These are phyloP conservation scores for Actinopyga echinites DNA, from an alignment of 53 echinoderm and acorn worm genomes.

Conservation along the genomic window DNA sequence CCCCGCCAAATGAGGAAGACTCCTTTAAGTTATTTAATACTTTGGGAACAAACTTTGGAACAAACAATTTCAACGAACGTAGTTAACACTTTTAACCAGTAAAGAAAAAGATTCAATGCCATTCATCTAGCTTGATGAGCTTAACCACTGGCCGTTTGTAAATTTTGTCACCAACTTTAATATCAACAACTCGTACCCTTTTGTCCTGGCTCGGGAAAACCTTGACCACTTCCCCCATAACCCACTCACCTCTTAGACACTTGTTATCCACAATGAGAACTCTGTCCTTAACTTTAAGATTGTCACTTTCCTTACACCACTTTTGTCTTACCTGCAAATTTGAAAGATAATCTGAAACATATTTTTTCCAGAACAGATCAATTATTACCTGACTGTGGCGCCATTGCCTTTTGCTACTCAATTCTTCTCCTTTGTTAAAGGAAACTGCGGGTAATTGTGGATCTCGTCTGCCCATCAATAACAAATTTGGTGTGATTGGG, in stretches of 20 bases:
- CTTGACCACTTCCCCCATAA: constrained; percentile 1
- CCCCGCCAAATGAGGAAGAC: too few relatives aligned
- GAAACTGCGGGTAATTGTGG: constrained; percentile 14
- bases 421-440: not conserved
- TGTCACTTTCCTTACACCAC: not conserved
- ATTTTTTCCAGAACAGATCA: constrained; percentile 50
- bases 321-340: constrained; percentile 16
- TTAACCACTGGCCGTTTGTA: constrained; percentile 23
- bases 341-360: constrained; percentile 27
- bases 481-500: constrained; percentile 49
- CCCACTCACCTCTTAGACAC: constrained; percentile 12
- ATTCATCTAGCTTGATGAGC: constrained; percentile 15
- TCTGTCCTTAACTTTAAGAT: not conserved
- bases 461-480: constrained; percentile 57
- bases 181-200: constrained; percentile 23
- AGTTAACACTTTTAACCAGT: too few relatives aligned
- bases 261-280: constrained; percentile 9
- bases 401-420: constrained; percentile 41
- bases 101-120: too few relatives aligned
- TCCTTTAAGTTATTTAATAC: too few relatives aligned
- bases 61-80: too few relatives aligned
- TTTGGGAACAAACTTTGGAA: too few relatives aligned
- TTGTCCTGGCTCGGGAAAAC: constrained; percentile 16
- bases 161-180: not conserved
- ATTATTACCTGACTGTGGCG: constrained; percentile 52